Evolutionary conservation across 1,140 invertebrate genomes (phyloP).

Genomic region (Tetramorium alpestre): DNA sequence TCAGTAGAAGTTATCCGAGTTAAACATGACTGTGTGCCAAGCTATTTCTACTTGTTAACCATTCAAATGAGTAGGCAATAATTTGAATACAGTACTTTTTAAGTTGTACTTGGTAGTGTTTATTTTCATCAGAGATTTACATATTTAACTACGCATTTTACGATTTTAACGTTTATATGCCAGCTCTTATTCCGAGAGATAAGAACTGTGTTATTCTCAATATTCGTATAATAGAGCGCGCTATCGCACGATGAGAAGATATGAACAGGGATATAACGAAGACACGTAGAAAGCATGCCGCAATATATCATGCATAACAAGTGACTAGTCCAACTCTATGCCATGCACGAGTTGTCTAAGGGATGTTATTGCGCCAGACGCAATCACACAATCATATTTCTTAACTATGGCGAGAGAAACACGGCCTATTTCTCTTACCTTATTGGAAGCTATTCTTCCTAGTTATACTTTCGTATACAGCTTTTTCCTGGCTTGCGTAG

Average conservation of each 20-base stretch:
- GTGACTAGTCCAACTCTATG: conserved; percentile 71
- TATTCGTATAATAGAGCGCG: conserved; percentile 69
- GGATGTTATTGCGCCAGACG: conserved; percentile 69
- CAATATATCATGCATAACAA: conserved; percentile 77
- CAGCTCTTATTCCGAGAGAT: not conserved
- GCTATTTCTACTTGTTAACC: conserved; percentile 25
- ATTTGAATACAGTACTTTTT: not conserved
- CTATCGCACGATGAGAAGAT: conserved; percentile 70
- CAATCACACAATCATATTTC: conserved; percentile 75
- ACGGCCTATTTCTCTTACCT: conserved; percentile 41
- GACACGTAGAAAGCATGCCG: conserved; percentile 75
- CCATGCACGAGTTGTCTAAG: conserved; percentile 70
- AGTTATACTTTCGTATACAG: not conserved
- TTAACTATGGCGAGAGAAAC: conserved; percentile 54
- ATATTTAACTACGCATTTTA: not conserved
- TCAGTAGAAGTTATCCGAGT: conserved; percentile 40
- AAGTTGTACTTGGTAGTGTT: not conserved
- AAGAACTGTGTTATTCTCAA: conserved; percentile 70
- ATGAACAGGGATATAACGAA: conserved; percentile 73
- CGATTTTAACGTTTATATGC: not conserved
- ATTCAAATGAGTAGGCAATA: conserved; percentile 2
- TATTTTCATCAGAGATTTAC: not conserved
- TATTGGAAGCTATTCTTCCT: conserved; percentile 21
- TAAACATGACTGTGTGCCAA: not conserved
- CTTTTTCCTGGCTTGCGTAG: not conserved